Conservation (phyloP, 1,140 invertebrate genomes). For the Pomacea maculata region DNA sequence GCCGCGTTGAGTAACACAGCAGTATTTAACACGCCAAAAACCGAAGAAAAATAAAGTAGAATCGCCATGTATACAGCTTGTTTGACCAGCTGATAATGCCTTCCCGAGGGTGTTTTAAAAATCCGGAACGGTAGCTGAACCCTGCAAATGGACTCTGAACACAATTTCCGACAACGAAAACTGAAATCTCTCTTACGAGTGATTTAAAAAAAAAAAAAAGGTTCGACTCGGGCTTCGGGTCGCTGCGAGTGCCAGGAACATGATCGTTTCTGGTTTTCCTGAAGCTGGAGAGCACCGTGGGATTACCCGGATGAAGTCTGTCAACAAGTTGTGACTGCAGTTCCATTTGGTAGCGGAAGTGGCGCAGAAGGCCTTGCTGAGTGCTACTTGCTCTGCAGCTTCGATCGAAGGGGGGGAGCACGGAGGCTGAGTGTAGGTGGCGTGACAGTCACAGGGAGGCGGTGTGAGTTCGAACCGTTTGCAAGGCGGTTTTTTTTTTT, state of each 20-base stretch:
- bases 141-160: background rate
- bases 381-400: constrained; percentile 3
- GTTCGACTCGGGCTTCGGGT: background rate
- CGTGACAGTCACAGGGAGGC: no score
- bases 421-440: background rate
- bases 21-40: no score
- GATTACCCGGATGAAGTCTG: constrained; percentile 11
- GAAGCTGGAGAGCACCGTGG: constrained; percentile 3
- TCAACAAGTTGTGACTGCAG: constrained; percentile 2
- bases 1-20: no score
- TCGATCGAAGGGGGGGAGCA: background rate
- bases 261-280: constrained; percentile 7
- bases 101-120: no score
- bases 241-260: background rate
- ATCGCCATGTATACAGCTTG: no score
- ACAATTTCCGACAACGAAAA: background rate
- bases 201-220: background rate
- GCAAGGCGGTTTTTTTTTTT: no score
- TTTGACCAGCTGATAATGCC: no score
- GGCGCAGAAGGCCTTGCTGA: background rate
- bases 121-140: no score
- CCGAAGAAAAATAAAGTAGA: no score
- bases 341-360: constrained; percentile 10
- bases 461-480: no score
- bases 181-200: background rate